These are phyloP conservation scores for Centropyge bicolor DNA, from an alignment of 2,797 vertebrate genomes.

Conservation along the genomic window DNA sequence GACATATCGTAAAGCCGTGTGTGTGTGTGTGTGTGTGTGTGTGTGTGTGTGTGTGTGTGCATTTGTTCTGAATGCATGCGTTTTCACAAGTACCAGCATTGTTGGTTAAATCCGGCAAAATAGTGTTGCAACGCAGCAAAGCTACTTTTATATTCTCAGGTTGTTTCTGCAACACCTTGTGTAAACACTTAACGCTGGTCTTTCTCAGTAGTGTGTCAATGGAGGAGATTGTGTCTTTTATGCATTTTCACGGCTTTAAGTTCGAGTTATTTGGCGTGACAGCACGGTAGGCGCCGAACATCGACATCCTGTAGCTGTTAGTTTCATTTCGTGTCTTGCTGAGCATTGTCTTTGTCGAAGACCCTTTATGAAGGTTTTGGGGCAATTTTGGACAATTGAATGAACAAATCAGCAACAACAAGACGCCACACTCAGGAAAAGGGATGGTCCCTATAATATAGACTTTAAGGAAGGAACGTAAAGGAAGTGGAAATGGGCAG, in stretches of 20 bases:
- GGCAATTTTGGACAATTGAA: neutral
- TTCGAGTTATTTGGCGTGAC: neutral
- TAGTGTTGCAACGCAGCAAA: neutral
- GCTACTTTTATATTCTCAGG: neutral
- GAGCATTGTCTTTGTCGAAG: neutral
- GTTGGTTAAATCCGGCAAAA: neutral
- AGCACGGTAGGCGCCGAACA: no score
- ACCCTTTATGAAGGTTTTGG: neutral
- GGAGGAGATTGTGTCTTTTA: neutral
- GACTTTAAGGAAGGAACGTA: neutral
- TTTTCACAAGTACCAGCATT: constrained; percentile 1
- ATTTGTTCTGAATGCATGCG: neutral
- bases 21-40: neutral
- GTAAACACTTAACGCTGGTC: neutral
- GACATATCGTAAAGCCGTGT: neutral
- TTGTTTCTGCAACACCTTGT: neutral
- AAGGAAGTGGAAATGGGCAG: neutral
- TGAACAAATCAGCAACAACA: neutral
- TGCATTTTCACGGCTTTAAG: neutral
- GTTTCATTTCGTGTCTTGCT: neutral
- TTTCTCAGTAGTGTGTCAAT: neutral
- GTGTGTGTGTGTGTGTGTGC: neutral
- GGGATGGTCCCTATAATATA: neutral
- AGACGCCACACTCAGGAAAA: neutral
- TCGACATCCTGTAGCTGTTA: neutral